Percentiles rank a stretch among this genome's conserved stretches.
Evolutionary conservation across 2,888 invertebrate species (phyloP).

Genomic region (Cosmorhoe ocellata): DNA sequence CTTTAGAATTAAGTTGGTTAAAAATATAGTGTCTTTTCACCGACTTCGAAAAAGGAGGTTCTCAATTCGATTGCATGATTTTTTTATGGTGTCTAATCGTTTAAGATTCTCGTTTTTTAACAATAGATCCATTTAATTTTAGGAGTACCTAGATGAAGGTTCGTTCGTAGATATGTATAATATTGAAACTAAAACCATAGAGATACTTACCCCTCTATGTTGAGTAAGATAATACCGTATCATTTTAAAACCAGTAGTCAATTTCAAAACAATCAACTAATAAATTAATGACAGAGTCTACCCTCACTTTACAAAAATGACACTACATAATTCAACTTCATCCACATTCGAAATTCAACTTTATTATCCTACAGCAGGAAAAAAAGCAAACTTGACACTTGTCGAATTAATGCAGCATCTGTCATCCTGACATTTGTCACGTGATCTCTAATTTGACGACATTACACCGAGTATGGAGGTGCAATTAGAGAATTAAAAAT

Average conservation of each 20-base stretch:
- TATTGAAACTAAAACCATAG: too few species aligned
- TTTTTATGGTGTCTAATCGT: too few species aligned
- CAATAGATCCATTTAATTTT: too few species aligned
- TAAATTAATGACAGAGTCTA: slow-evolving; percentile 50
- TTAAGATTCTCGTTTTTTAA: too few species aligned
- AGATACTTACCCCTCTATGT: too few species aligned
- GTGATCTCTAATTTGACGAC: slow-evolving; percentile 70
- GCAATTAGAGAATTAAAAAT: slow-evolving; percentile 79
- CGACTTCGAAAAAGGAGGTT: too few species aligned
- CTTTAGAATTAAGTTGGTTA: too few species aligned
- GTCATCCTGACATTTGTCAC: slow-evolving; percentile 76
- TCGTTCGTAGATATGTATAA: too few species aligned
- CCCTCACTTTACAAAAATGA: slow-evolving; percentile 31
- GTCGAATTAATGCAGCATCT: slow-evolving; percentile 53
- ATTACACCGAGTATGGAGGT: slow-evolving; percentile 54
- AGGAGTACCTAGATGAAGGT: too few species aligned
- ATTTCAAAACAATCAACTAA: slow-evolving; percentile 51
- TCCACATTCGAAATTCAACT: slow-evolving; percentile 17
- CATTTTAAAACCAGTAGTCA: not conserved
- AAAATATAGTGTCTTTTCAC: too few species aligned
- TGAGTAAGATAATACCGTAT: too few species aligned
- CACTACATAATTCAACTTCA: slow-evolving; percentile 7
- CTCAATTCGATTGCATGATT: too few species aligned
- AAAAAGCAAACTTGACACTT: slow-evolving; percentile 8
- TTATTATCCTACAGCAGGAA: slow-evolving; percentile 13